Percentiles rank a stretch among this genome's conserved stretches.
Conservation (phyloP, 2,113 vertebrate species). For the Pyrgilauda ruficollis region DNA sequence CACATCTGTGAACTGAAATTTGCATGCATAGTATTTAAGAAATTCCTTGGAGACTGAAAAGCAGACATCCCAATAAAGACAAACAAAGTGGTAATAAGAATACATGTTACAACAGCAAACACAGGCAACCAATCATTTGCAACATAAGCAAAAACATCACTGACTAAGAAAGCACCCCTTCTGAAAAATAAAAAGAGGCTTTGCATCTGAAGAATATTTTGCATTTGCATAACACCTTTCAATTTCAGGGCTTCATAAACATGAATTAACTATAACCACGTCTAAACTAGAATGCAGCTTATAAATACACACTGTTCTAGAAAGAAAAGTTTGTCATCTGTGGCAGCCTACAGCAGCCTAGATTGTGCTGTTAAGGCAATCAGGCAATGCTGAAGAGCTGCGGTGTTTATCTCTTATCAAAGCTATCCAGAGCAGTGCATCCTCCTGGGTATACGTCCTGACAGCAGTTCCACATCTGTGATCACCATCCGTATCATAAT, state of each 20-base stretch:
- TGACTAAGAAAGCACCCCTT: neutral
- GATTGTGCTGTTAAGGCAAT: neutral
- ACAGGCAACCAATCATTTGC: constrained; percentile 26
- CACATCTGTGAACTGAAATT: constrained; percentile 51
- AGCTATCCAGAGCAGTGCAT: neutral
- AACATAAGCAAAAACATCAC: constrained; percentile 25
- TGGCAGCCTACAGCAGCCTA: neutral
- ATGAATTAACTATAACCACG: neutral
- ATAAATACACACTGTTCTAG: neutral
- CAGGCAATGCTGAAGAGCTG: neutral
- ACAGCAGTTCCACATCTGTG: neutral
- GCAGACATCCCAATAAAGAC: constrained; percentile 20
- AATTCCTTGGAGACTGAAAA: constrained; percentile 38
- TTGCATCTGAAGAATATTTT: constrained; percentile 40
- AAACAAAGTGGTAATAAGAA: constrained; percentile 11
- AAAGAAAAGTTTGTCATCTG: neutral
- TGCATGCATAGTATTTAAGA: constrained; percentile 47
- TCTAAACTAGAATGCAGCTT: neutral
- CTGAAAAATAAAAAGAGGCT: constrained; percentile 6
- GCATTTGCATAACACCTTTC: constrained; percentile 35
- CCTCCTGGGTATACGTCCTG: neutral
- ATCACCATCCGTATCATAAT: neutral
- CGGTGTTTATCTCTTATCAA: neutral
- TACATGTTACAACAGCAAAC: constrained; percentile 43
- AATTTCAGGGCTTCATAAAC: constrained; percentile 22